A percentile compares a stretch with the other conserved stretches of the same genome.
These are phyloP conservation scores for Agelas oroides DNA, from an alignment of 37 sponge, comb jelly and placozoan genomes.

Conservation along the genomic window DNA sequence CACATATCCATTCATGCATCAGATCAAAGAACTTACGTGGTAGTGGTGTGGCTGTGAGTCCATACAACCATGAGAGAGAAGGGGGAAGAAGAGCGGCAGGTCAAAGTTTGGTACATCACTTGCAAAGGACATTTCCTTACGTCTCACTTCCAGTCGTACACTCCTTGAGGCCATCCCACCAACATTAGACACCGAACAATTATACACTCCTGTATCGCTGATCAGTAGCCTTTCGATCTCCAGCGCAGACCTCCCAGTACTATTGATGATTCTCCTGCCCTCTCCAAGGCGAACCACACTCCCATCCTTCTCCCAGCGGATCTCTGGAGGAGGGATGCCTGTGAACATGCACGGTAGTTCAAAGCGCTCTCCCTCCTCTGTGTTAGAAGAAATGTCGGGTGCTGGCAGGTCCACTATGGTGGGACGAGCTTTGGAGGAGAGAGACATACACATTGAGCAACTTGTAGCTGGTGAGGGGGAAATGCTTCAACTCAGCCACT, in stretches of 20 bases:
- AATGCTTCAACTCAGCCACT: neutral
- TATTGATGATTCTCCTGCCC: neutral
- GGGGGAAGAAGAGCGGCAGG: no score
- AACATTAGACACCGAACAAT: conserved; percentile 3
- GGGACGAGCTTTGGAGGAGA: conserved; percentile 18
- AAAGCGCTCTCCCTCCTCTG: conserved; percentile 7
- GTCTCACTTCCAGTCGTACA: conserved; percentile 7
- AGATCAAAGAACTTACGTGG: no score
- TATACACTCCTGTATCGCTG: conserved; percentile 23
- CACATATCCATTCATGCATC: no score
- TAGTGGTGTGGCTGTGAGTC: no score
- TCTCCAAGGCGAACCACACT: neutral
- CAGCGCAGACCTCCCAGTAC: neutral
- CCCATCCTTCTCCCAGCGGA: conserved; percentile 37
- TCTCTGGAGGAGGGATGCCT: conserved; percentile 17
- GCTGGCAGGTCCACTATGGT: neutral
- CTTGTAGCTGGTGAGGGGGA: no score
- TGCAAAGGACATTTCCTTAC: neutral
- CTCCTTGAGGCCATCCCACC: neutral
- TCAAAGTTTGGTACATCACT: neutral
- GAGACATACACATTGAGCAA: neutral
- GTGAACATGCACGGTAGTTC: neutral
- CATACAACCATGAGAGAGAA: no score
- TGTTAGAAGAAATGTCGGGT: neutral
- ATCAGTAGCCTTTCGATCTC: neutral